A percentile compares a stretch with the other conserved stretches of the same genome.
Conservation (phyloP, 2,113 vertebrate species). For the Microcebus murinus region DNA sequence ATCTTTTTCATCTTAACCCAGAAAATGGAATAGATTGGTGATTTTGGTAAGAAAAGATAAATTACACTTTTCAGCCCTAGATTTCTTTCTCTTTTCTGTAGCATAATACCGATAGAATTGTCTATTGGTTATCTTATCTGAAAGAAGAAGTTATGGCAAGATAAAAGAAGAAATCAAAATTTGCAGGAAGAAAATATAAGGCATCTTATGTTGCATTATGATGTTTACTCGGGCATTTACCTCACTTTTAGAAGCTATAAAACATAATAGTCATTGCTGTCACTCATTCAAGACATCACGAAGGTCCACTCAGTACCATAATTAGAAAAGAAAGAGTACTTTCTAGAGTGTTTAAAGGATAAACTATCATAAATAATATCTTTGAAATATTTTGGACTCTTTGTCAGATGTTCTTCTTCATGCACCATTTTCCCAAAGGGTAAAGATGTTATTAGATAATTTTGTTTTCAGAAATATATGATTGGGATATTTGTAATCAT, state of each 20-base stretch:
- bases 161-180: slow-evolving; percentile 42
- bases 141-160: neutral
- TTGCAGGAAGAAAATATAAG: neutral
- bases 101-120: neutral
- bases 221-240: neutral
- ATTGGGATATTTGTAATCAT: neutral
- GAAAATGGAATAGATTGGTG: neutral
- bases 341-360: neutral
- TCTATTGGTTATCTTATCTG: neutral
- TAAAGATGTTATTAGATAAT: neutral
- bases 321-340: neutral
- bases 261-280: neutral
- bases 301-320: rapidly evolving
- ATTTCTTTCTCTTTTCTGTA: neutral
- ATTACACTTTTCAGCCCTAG: neutral
- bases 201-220: neutral
- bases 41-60: neutral
- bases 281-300: neutral
- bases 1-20: neutral
- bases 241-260: neutral
- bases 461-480: neutral
- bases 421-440: neutral
- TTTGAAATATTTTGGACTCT: neutral
- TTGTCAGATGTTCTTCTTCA: neutral
- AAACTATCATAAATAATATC: neutral